Evolutionary conservation across 2,797 vertebrate species (phyloP).

Genomic region (Tokudaia tokunoshimensis): DNA sequence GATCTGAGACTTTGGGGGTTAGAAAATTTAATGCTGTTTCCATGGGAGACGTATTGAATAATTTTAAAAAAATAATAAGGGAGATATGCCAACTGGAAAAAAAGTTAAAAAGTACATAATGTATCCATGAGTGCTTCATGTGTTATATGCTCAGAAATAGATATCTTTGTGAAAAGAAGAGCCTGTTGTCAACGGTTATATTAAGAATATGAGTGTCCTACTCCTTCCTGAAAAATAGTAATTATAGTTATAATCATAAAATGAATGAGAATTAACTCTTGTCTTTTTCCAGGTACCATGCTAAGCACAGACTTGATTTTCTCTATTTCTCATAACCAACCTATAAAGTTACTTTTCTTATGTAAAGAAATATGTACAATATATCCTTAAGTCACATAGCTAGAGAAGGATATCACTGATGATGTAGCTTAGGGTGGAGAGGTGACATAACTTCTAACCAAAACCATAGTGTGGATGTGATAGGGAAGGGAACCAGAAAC

Average conservation of each 20-base stretch:
- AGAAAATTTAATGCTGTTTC: conserved; percentile 59
- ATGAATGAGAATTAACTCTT: not conserved
- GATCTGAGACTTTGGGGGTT: conserved; percentile 53
- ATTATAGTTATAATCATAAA: not conserved
- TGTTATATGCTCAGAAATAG: not conserved
- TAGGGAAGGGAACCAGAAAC: not conserved
- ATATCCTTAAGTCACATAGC: not conserved
- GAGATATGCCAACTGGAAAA: conserved; percentile 54
- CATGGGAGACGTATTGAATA: not conserved
- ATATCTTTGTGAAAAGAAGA: not conserved
- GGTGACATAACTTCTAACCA: not conserved
- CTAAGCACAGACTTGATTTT: not conserved
- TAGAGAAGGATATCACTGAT: not conserved
- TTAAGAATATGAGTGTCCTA: not conserved
- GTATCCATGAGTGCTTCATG: not conserved
- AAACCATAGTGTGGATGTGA: accelerated
- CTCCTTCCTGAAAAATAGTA: not conserved
- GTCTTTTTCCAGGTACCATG: not conserved
- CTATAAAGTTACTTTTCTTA: not conserved
- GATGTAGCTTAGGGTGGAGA: not conserved
- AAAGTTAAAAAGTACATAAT: conserved; percentile 42
- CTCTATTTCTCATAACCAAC: not conserved
- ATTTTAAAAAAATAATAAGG: conserved; percentile 65
- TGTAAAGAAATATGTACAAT: not conserved
- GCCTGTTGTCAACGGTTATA: not conserved